Percentiles rank a stretch among this genome's conserved stretches.
phyloP scores from a whole-genome alignment of 2,113 vertebrate genomes.

The Ia io region DNA sequence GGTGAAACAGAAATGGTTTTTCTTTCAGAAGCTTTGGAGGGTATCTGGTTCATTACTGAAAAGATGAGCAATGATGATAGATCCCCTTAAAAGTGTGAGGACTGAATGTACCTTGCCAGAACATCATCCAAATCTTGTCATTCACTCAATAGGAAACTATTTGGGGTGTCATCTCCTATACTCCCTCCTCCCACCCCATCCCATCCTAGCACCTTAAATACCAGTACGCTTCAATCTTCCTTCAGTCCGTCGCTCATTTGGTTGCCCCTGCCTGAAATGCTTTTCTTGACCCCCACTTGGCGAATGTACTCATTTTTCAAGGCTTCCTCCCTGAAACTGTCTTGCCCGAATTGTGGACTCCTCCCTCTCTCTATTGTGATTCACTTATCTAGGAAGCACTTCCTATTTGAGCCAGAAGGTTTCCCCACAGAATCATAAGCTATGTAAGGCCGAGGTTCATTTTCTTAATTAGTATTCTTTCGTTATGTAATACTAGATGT shows the following conservation, averaged over 20 bases:
- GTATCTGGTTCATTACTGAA: neutral
- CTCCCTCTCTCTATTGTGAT: neutral
- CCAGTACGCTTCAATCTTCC: neutral
- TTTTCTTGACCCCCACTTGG: neutral
- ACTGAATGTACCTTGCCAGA: neutral
- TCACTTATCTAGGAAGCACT: neutral
- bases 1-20: neutral
- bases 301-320: neutral
- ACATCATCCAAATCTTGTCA: neutral
- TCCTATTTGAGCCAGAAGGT: neutral
- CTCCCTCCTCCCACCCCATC: fast-evolving
- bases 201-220: too few species aligned
- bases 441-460: neutral
- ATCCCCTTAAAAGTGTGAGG: neutral
- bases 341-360: neutral
- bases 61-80: neutral
- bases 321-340: neutral
- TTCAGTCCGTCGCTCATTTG: fast-evolving
- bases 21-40: neutral
- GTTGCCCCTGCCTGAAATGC: neutral
- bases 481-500: neutral
- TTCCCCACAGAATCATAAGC: neutral
- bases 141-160: neutral
- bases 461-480: slow-evolving; percentile 6
- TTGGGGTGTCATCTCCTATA: neutral